These are phyloP conservation scores for Gymnocypris eckloni DNA, from an alignment of 2,797 vertebrate genomes.

Conservation along the genomic window DNA sequence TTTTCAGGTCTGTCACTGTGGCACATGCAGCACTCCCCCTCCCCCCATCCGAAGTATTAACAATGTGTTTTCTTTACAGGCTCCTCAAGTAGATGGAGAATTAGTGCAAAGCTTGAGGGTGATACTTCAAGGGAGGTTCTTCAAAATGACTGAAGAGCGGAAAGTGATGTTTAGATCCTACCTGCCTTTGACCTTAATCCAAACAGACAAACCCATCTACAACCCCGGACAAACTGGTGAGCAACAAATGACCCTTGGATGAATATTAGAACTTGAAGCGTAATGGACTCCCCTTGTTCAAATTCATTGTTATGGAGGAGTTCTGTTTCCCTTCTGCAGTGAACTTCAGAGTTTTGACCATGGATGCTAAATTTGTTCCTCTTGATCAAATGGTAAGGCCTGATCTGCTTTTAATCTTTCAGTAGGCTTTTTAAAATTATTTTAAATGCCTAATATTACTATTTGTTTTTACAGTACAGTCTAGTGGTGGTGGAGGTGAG, in stretches of 20 bases:
- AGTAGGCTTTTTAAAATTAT: no score
- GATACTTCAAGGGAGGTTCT: constrained; percentile 71
- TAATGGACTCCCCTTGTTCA: constrained; percentile 20
- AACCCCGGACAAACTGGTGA: constrained; percentile 77
- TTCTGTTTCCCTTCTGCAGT: constrained; percentile 69
- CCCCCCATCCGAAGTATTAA: no score
- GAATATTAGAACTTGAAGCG: neutral
- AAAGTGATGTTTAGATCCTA: constrained; percentile 74
- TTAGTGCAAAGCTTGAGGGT: constrained; percentile 65
- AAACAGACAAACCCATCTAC: constrained; percentile 92
- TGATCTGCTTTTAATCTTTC: neutral
- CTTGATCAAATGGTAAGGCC: constrained; percentile 49
- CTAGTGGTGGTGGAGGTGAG: constrained; percentile 13
- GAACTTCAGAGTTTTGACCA: constrained; percentile 79
- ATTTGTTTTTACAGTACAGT: constrained; percentile 4
- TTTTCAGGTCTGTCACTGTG: neutral
- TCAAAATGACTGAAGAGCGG: constrained; percentile 73
- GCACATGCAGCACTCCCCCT: no score
- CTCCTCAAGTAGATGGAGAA: neutral
- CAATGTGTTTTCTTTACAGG: no score
- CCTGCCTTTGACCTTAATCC: constrained; percentile 77
- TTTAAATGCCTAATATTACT: neutral
- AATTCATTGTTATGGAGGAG: neutral
- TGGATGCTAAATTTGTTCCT: constrained; percentile 76
- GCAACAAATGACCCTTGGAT: neutral